Conservation (phyloP, 2,888 invertebrate species). For the Apoderus coryli region DNA sequence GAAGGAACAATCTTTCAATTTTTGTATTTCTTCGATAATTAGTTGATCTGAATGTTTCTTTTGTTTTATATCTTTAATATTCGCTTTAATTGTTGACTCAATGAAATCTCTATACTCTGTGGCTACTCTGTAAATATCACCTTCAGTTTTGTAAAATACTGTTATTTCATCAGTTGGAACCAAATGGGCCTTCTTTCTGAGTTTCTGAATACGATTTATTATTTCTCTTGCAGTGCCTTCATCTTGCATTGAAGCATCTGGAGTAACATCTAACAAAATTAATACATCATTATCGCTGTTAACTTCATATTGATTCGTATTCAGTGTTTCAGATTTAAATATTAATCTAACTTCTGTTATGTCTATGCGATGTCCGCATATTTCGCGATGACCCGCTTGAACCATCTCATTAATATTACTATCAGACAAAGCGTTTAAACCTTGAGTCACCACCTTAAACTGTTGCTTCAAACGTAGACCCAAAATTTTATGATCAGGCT, state of each 20-base stretch:
- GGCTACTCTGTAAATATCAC: conserved; percentile 54
- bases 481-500: conserved; percentile 86
- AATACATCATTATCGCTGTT: conserved; percentile 82
- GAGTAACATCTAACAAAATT: conserved; percentile 77
- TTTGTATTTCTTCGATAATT: conserved; percentile 56
- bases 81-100: conserved; percentile 66
- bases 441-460: conserved; percentile 74
- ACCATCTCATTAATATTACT: conserved; percentile 64
- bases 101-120: conserved; percentile 61
- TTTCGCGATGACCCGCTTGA: conserved; percentile 50
- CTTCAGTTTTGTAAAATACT: conserved; percentile 57
- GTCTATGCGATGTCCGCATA: conserved; percentile 63
- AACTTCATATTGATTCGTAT: conserved; percentile 68
- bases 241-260: conserved; percentile 79
- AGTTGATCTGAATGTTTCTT: conserved; percentile 35
- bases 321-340: conserved; percentile 52
- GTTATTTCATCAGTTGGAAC: conserved; percentile 83
- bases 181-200: conserved; percentile 86
- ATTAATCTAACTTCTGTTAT: conserved; percentile 70
- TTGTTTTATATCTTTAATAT: conserved; percentile 42
- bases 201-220: conserved; percentile 89
- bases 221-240: conserved; percentile 94
- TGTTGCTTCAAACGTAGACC: conserved; percentile 81
- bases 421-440: conserved; percentile 66
- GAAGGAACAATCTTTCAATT: conserved; percentile 59